Conservation (phyloP, 2,113 vertebrate species). For the Nibea albiflora region DNA sequence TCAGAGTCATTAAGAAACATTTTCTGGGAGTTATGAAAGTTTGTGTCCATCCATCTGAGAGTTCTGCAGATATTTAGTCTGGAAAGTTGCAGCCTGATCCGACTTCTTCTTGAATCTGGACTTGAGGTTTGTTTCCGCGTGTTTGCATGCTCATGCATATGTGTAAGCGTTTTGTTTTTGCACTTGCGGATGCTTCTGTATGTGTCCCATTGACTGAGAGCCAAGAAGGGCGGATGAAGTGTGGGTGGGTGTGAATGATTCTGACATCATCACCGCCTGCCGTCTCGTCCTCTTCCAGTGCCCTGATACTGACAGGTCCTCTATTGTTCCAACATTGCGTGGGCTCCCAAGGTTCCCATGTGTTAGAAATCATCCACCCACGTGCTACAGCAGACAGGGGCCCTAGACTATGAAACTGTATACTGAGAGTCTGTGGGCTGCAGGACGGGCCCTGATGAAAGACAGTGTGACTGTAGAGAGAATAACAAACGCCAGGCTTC, state of each 20-base stretch:
- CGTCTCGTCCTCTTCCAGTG: slow-evolving; percentile 72
- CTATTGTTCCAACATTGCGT: slow-evolving; percentile 84
- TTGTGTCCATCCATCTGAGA: background rate
- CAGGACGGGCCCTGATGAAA: slow-evolving; percentile 84
- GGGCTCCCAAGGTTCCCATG: slow-evolving; percentile 85
- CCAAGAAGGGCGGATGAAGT: slow-evolving; percentile 49
- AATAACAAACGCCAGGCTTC: slow-evolving; percentile 83
- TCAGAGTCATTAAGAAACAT: too few species aligned
- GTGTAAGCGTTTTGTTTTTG: background rate
- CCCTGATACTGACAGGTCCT: slow-evolving; percentile 82
- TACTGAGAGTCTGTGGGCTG: slow-evolving; percentile 80
- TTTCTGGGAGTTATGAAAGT: background rate
- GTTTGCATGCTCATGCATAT: background rate
- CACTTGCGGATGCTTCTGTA: slow-evolving; percentile 37
- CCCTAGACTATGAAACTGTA: slow-evolving; percentile 82
- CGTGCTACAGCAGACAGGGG: slow-evolving; percentile 82
- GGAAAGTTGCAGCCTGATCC: background rate
- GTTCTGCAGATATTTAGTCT: too few species aligned
- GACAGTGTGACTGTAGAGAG: slow-evolving; percentile 81
- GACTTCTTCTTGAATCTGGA: background rate
- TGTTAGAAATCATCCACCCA: slow-evolving; percentile 90
- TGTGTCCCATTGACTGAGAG: slow-evolving; percentile 48
- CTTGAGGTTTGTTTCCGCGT: background rate
- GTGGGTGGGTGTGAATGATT: slow-evolving; percentile 78
- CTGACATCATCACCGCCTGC: slow-evolving; percentile 82